Conservation (phyloP, 2,797 vertebrate genomes). For the Neostethus bicornis region DNA sequence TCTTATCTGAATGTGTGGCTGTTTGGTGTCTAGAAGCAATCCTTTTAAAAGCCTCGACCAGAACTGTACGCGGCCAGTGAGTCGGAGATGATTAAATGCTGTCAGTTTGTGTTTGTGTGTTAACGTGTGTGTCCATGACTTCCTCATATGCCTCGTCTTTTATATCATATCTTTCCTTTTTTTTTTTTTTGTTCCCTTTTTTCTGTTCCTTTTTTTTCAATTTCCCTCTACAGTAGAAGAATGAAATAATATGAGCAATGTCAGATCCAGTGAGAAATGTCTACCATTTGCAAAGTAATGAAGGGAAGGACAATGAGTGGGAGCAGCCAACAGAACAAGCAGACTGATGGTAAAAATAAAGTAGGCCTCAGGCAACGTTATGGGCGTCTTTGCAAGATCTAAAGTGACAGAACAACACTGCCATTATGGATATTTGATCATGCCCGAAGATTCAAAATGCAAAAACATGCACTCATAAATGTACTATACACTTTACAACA, state of each 20-base stretch:
- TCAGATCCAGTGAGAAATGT: constrained; percentile 37
- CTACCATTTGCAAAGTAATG: constrained; percentile 56
- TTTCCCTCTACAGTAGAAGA: constrained; percentile 1
- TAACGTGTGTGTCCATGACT: constrained; percentile 22
- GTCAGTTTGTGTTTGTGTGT: constrained; percentile 24
- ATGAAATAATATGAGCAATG: constrained; percentile 24
- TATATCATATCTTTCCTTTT: constrained; percentile 34
- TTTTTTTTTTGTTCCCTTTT: constrained; percentile 6
- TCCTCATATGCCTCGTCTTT: constrained; percentile 14
- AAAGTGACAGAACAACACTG: constrained; percentile 64
- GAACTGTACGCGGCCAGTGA: constrained; percentile 29
- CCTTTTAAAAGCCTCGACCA: constrained; percentile 53
- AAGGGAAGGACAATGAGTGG: constrained; percentile 51
- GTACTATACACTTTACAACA: constrained; percentile 17
- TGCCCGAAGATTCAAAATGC: constrained; percentile 36
- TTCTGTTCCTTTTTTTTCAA: constrained; percentile 2
- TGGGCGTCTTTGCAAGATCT: constrained; percentile 50
- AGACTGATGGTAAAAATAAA: constrained; percentile 50
- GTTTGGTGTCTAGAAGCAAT: constrained; percentile 54
- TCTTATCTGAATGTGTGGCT: constrained; percentile 40
- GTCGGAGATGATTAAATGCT: constrained; percentile 50
- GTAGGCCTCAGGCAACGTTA: constrained; percentile 49
- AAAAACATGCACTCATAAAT: constrained; percentile 7
- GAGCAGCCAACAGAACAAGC: constrained; percentile 44
- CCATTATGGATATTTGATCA: constrained; percentile 74